Evolutionary conservation across 2,797 vertebrate species (phyloP), one percentile per base, ranked within the genome.

Genomic region (Taenioides sp.): DNA sequence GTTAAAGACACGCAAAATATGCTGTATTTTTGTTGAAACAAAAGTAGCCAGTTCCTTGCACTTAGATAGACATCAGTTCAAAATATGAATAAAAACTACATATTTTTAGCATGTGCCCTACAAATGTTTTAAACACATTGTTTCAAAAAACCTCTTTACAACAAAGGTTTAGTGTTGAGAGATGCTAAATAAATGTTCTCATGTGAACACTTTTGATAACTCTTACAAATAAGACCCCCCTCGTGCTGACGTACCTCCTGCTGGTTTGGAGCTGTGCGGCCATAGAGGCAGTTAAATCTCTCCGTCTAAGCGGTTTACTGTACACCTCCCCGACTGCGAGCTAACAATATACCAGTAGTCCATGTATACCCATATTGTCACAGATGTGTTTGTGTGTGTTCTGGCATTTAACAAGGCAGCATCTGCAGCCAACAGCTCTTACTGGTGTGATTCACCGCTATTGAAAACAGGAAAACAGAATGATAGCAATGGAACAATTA

Each of bases 271-370:
- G 73, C 73, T 76, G 60, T 57, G 54, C 66, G 43, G 43, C 2
- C 43, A 60, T 76, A 72, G 81, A 84, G 64, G 71, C 83, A 75
- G 73, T 63, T 66, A 83, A 85, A 86, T 79, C 87, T 80, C 82
- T 77, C 80, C 52, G 76, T 86, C 79, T 88, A 88, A 90, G 79
- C 71, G 73, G 83, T 91, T 91, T 92, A 89, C 82, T 83, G 65
- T 81, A 73, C 62, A 67, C 69, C 80, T 62, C 67, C 81, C 77
- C 70, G 50, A 75, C 86, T 73, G 86, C 69, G 77, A 82, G 76
- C 70, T 70, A 81, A 86, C 86, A 86, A 84, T 80, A 84, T 79
- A 76, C 74, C 69, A 60, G 58, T 22, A 74, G 69, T 77, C 68
- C 70, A 81, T 70, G 11, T 78, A 75, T 79, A 74, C 73, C 63